phyloP scores from a whole-genome alignment of 1,140 invertebrate species.

The Periplaneta americana region DNA sequence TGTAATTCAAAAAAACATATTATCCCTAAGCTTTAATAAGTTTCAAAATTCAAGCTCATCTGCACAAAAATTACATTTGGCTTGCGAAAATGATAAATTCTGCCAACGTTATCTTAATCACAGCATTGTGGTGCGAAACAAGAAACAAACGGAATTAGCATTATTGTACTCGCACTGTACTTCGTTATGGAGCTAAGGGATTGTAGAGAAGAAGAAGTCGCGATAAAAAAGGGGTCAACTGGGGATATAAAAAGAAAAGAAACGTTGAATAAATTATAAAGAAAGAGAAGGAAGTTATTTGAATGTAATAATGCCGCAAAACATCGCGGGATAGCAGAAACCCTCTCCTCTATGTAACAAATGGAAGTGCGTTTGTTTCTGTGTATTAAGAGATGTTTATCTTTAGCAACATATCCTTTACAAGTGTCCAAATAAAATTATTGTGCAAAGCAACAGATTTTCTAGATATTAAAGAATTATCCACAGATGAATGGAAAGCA shows the following conservation, averaged over 20 bases:
- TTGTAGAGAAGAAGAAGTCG: neutral
- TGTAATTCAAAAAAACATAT: neutral
- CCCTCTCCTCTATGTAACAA: too few species aligned
- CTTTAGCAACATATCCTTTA: too few species aligned
- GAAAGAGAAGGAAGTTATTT: neutral
- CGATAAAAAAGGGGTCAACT: neutral
- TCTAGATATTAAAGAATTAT: too few species aligned
- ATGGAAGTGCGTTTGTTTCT: too few species aligned
- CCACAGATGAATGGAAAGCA: too few species aligned
- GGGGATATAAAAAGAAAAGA: neutral
- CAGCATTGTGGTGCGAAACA: neutral
- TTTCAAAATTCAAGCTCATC: neutral
- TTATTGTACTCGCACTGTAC: neutral
- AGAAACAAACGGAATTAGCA: neutral
- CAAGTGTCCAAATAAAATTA: too few species aligned
- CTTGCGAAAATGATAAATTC: neutral
- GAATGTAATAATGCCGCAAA: neutral
- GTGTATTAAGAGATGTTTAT: too few species aligned
- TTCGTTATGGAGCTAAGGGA: neutral
- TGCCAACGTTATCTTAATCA: neutral
- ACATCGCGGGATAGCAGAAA: neutral
- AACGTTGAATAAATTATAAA: neutral
- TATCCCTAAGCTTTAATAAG: neutral
- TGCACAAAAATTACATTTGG: neutral
- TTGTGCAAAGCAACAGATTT: too few species aligned